Conservation (phyloP, 2,113 vertebrate genomes). For the Rhinolophus sinicus region DNA sequence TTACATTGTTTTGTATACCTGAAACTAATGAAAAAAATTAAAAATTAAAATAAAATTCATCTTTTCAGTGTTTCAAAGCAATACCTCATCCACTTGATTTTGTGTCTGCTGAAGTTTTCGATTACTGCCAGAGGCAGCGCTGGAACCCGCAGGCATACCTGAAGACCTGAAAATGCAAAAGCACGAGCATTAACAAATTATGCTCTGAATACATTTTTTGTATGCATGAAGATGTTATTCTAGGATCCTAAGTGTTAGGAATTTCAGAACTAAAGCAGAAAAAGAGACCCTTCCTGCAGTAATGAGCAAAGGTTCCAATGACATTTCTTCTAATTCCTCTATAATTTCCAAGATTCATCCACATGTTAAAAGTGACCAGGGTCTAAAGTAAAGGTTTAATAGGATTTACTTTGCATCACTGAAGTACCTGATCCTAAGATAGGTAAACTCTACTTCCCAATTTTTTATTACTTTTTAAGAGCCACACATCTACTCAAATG, state of each 20-base stretch:
- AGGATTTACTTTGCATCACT: neutral
- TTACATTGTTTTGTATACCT: no score
- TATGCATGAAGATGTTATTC: no score
- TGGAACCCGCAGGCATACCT: constrained; percentile 60
- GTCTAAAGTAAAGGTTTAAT: neutral
- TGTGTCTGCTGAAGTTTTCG: constrained; percentile 89
- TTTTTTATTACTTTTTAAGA: neutral
- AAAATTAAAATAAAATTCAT: neutral
- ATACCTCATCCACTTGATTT: constrained; percentile 89
- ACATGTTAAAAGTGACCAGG: neutral
- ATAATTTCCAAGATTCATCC: neutral
- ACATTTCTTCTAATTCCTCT: neutral
- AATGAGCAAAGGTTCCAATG: neutral
- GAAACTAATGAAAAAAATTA: no score
- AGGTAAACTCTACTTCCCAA: neutral
- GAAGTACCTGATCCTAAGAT: neutral
- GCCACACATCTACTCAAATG: neutral
- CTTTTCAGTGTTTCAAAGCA: neutral
- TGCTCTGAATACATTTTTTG: neutral
- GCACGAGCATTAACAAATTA: neutral
- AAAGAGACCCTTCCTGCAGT: neutral
- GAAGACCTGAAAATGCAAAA: constrained; percentile 83
- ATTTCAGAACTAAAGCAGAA: neutral
- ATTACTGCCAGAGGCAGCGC: constrained; percentile 79
- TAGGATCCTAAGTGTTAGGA: neutral